These are phyloP conservation scores for Folsomia manolachei DNA, from an alignment of 2,888 invertebrate genomes.

Conservation along the genomic window DNA sequence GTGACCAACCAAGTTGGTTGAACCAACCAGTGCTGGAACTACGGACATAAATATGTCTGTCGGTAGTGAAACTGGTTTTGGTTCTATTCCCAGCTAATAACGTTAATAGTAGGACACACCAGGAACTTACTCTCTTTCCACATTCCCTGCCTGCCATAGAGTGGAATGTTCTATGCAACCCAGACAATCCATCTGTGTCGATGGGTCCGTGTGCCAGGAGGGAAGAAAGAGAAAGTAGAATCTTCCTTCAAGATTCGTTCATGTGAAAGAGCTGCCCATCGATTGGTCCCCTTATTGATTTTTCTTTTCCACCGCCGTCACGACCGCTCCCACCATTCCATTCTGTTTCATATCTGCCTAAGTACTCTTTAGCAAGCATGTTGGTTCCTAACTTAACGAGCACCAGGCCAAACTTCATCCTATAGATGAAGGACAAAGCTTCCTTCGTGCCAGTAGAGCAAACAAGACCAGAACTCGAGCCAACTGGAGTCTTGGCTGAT, in stretches of 20 bases:
- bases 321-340: not conserved
- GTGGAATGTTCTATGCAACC: not conserved
- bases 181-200: not conserved
- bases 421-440: too few relatives aligned
- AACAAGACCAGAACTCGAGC: not conserved
- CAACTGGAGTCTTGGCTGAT: not conserved
- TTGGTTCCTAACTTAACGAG: not conserved
- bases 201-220: not conserved
- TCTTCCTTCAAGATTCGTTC: constrained; percentile 7
- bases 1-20: too few relatives aligned
- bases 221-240: not conserved
- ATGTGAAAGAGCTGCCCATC: constrained; percentile 22
- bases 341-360: constrained; percentile 12
- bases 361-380: not conserved
- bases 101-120: not conserved
- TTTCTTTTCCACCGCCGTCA: not conserved
- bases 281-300: constrained; percentile 20
- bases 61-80: too few relatives aligned
- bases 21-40: too few relatives aligned
- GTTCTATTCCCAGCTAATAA: too few relatives aligned
- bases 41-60: too few relatives aligned
- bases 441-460: too few relatives aligned
- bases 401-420: not conserved
- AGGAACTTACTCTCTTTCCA: not conserved
- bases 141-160: not conserved